Conservation (phyloP, 1,140 invertebrate species). For the Ceratitis capitata region DNA sequence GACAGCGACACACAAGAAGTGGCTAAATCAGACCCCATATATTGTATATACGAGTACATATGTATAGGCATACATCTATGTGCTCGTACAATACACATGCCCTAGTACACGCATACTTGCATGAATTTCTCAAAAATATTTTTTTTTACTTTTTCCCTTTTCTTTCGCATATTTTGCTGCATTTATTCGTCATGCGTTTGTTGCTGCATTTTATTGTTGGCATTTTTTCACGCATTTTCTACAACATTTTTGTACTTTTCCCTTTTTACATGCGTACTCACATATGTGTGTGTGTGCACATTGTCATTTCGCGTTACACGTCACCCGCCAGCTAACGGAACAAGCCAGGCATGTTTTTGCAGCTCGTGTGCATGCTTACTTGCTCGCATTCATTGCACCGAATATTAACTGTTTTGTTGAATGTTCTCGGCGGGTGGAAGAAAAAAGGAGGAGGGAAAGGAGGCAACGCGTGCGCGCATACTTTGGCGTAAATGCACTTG, state of each 20-base stretch:
- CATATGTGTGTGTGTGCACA: too few relatives aligned
- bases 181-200: background rate
- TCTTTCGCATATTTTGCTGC: background rate
- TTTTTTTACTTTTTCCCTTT: background rate
- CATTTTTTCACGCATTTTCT: background rate
- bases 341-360: background rate
- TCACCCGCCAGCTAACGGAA: background rate
- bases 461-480: too few relatives aligned
- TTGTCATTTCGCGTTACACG: background rate
- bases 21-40: background rate
- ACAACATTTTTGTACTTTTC: background rate
- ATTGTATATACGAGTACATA: background rate
- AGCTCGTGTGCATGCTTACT: background rate
- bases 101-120: background rate
- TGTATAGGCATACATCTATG: background rate
- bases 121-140: background rate
- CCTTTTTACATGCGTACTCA: too few relatives aligned
- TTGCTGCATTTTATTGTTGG: constrained; percentile 7
- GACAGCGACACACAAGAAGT: background rate
- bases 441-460: too few relatives aligned
- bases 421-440: too few relatives aligned
- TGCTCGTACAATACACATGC: background rate
- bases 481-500: constrained; percentile 29
- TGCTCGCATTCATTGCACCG: background rate
- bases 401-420: background rate